phyloP scores from a whole-genome alignment of 2,797 vertebrate genomes.

The Bradypus variegatus region DNA sequence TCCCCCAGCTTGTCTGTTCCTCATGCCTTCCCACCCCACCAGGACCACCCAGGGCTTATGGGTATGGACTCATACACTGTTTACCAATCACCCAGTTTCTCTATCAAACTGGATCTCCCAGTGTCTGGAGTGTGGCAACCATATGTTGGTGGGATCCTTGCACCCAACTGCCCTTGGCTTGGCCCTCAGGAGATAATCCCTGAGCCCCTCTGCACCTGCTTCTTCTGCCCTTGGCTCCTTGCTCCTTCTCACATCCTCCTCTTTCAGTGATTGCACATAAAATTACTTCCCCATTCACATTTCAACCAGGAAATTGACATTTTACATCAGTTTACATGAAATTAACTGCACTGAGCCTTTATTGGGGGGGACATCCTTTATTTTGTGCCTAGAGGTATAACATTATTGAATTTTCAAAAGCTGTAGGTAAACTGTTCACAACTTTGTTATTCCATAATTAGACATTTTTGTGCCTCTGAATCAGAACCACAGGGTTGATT shows the following conservation, averaged over 20 bases:
- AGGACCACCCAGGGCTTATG: background rate
- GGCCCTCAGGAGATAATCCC: background rate
- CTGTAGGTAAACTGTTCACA: background rate
- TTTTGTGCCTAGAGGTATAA: background rate
- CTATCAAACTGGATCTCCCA: background rate
- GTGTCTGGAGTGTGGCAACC: background rate
- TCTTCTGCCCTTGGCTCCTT: background rate
- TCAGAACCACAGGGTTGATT: background rate
- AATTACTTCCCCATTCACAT: background rate
- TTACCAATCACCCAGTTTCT: background rate
- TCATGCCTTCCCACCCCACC: background rate
- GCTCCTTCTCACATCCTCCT: background rate
- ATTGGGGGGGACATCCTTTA: background rate
- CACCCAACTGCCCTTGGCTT: accelerated
- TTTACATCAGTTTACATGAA: background rate
- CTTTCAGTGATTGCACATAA: background rate
- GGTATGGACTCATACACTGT: background rate
- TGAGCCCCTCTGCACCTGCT: background rate
- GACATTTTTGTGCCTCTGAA: background rate
- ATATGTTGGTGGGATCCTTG: background rate
- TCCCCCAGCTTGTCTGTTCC: background rate
- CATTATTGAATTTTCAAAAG: background rate
- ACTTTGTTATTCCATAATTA: background rate
- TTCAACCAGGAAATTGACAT: background rate
- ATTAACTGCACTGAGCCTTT: background rate